These are phyloP conservation scores for Strix aluco DNA, from an alignment of 2,113 vertebrate species.

Conservation along the genomic window DNA sequence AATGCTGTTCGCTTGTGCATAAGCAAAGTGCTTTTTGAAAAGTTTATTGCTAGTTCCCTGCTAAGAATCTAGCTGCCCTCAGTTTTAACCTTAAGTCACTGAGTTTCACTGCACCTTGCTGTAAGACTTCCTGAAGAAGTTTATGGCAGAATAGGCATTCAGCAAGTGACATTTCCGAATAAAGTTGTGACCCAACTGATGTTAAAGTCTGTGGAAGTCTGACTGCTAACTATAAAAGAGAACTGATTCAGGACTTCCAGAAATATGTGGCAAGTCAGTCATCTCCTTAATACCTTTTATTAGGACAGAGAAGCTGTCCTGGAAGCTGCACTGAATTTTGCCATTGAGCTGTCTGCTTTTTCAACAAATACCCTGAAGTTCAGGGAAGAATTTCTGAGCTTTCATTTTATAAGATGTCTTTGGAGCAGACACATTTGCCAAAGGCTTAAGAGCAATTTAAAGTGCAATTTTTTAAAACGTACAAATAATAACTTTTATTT, in stretches of 20 bases:
- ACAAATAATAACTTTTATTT: background rate
- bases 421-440: background rate
- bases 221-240: background rate
- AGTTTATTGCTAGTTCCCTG: background rate
- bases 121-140: background rate
- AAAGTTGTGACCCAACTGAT: background rate
- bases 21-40: background rate
- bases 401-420: background rate
- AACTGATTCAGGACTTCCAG: background rate
- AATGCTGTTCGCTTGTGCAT: background rate
- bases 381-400: background rate
- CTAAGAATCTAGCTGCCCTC: background rate
- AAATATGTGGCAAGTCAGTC: background rate
- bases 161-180: background rate
- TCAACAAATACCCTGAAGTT: background rate
- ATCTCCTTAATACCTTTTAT: background rate
- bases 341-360: background rate
- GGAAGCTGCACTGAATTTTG: background rate
- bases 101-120: background rate
- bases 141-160: background rate
- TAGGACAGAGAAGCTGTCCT: background rate
- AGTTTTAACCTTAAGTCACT: background rate
- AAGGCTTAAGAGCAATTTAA: background rate
- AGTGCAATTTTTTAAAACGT: background rate
- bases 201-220: background rate